Evolutionary conservation across 1,140 invertebrate genomes (phyloP).

Genomic region (Sarcophaga bullata): DNA sequence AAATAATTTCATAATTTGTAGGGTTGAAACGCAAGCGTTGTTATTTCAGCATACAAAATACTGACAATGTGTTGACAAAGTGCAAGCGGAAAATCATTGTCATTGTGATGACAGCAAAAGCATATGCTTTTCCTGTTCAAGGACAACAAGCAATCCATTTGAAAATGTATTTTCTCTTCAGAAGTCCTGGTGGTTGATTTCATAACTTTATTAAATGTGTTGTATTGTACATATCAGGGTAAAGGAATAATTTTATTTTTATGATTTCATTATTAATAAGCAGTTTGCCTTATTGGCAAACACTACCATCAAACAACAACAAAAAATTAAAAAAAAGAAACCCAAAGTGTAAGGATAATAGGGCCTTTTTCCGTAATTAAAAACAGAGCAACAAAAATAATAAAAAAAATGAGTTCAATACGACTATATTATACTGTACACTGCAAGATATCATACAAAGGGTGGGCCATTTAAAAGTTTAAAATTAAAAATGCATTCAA

Average conservation of each 20-base stretch:
- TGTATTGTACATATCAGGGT: not conserved
- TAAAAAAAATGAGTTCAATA: too few relatives aligned
- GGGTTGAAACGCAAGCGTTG: conserved; percentile 25
- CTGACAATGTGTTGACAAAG: conserved; percentile 56
- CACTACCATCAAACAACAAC: not conserved
- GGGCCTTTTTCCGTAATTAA: not conserved
- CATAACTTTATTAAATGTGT: conserved; percentile 37
- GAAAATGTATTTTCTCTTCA: not conserved
- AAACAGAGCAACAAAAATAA: not conserved
- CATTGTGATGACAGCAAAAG: conserved; percentile 25
- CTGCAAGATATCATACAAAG: too few relatives aligned
- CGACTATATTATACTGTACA: too few relatives aligned
- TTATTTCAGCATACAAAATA: conserved; percentile 9
- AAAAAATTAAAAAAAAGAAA: not conserved
- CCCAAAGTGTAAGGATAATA: conserved; percentile 7
- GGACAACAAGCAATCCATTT: not conserved
- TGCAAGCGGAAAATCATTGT: conserved; percentile 40
- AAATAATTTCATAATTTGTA: conserved; percentile 43
- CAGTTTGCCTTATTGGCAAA: conserved; percentile 32
- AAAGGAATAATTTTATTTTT: conserved; percentile 25
- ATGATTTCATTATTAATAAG: conserved; percentile 40
- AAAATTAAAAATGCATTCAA: too few relatives aligned
- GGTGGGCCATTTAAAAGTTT: too few relatives aligned
- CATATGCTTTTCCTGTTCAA: conserved; percentile 29
- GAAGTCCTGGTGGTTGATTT: conserved; percentile 13